phyloP scores from a whole-genome alignment of 2,113 vertebrate species.

The Aphelocoma coerulescens region DNA sequence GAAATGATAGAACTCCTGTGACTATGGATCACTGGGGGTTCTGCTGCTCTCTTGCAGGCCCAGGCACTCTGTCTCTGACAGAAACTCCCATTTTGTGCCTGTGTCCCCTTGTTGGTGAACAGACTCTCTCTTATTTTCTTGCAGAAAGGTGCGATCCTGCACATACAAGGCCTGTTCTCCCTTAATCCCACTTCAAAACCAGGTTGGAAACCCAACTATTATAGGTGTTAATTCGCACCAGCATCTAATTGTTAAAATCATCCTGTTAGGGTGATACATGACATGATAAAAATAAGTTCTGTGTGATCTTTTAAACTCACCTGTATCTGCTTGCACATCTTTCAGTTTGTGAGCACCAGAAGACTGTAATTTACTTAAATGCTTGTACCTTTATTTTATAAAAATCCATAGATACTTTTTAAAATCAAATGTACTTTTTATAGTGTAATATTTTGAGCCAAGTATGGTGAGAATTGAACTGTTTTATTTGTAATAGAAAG shows the following conservation, averaged over 20 bases:
- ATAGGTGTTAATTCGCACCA: not conserved
- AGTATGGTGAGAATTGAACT: not conserved
- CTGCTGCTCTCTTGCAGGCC: not conserved
- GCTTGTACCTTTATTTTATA: not conserved
- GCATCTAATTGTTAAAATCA: not conserved
- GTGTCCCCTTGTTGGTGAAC: not conserved
- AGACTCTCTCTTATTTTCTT: not conserved
- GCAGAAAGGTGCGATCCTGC: not conserved
- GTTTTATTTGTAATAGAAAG: not conserved
- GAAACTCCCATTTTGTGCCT: not conserved
- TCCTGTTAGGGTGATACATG: not conserved
- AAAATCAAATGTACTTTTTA: slow-evolving; percentile 6
- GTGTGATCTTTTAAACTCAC: not conserved
- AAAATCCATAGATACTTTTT: not conserved
- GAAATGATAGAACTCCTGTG: not conserved
- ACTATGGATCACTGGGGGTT: not conserved
- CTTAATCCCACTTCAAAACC: not conserved
- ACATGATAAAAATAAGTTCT: not conserved
- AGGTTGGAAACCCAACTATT: not conserved
- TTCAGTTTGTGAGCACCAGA: slow-evolving; percentile 1
- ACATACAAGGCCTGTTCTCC: not conserved
- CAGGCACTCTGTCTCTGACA: not conserved
- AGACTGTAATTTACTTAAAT: slow-evolving; percentile 2
- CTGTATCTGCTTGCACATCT: not conserved
- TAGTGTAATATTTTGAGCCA: not conserved